Conservation (phyloP, 2,113 vertebrate species). For the Muntiacus muntjak region DNA sequence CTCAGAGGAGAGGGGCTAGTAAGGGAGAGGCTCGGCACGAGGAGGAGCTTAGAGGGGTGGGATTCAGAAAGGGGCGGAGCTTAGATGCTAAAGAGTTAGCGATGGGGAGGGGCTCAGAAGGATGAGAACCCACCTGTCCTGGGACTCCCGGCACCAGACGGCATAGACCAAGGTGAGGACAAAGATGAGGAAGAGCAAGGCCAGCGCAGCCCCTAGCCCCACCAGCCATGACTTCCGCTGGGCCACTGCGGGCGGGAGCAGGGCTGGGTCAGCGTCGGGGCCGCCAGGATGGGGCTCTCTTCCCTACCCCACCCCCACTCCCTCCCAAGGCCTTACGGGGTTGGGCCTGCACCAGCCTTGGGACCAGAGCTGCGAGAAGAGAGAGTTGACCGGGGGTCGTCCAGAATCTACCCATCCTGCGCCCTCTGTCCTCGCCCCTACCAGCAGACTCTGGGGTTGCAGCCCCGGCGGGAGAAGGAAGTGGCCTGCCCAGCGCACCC, state of each 20-base stretch:
- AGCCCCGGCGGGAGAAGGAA: not conserved
- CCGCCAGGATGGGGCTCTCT: rapidly evolving
- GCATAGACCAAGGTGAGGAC: not conserved
- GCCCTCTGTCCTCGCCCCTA: not conserved
- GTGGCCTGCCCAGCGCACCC: not conserved
- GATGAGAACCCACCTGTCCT: not conserved
- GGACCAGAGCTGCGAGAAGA: not conserved
- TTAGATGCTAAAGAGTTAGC: not conserved
- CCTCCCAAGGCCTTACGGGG: not conserved
- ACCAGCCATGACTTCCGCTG: not conserved
- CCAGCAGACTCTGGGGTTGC: not conserved
- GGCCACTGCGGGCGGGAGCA: not conserved
- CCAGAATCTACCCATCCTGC: not conserved
- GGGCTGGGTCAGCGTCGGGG: not conserved
- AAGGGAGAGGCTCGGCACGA: not conserved
- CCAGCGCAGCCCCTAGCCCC: not conserved
- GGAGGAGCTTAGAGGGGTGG: not conserved
- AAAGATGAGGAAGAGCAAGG: not conserved
- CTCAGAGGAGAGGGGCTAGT: not conserved
- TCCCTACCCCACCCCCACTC: too few species aligned
- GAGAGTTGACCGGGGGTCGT: not conserved
- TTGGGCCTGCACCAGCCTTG: not conserved
- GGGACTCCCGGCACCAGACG: not conserved
- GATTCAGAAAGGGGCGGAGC: not conserved
- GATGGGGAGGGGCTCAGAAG: not conserved